Evolutionary conservation across 2,888 invertebrate species (phyloP).

Genomic region (Mechanitis mazaeus): DNA sequence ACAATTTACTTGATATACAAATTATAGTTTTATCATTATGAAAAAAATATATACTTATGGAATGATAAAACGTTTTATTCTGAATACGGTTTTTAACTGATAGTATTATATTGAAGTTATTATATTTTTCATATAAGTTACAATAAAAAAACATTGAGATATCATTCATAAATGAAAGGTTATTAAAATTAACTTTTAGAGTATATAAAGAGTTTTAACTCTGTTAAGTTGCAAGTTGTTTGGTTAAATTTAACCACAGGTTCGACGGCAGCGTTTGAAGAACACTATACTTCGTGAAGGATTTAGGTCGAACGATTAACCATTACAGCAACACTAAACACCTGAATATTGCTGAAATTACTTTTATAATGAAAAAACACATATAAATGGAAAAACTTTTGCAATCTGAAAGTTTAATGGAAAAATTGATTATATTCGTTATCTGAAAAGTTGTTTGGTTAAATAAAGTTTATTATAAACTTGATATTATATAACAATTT

Average conservation of each 20-base stretch:
- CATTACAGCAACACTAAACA: constrained; percentile 1
- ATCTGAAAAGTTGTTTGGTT: neutral
- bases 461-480: too few relatives aligned
- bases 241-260: neutral
- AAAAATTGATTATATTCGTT: constrained; percentile 9
- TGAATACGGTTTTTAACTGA: too few relatives aligned
- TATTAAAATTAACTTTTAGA: neutral
- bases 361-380: constrained; percentile 3
- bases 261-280: neutral
- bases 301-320: neutral
- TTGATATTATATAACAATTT: too few relatives aligned
- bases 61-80: too few relatives aligned
- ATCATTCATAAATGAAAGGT: neutral
- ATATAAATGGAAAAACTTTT: constrained; percentile 11
- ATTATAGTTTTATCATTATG: too few relatives aligned
- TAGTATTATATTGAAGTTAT: too few relatives aligned
- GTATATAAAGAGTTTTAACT: neutral
- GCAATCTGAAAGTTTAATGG: constrained; percentile 10
- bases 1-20: too few relatives aligned
- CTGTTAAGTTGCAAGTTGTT: neutral
- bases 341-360: neutral
- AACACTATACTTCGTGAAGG: neutral
- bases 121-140: too few relatives aligned
- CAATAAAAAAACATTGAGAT: too few relatives aligned
- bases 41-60: too few relatives aligned